Evolutionary conservation across 1,140 invertebrate species (phyloP).

Genomic region (Linepithema humile): DNA sequence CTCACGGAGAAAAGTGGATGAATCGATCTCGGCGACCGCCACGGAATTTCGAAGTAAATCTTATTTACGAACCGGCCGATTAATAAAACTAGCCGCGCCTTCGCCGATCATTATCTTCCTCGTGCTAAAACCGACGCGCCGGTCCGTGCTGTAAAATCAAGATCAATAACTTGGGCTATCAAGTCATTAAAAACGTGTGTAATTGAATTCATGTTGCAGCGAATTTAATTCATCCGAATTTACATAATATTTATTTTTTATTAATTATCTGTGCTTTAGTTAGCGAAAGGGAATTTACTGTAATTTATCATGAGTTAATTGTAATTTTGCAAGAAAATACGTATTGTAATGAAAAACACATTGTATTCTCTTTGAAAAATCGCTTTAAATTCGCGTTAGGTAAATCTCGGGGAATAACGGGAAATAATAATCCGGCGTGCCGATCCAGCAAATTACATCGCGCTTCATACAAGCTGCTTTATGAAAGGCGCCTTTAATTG

Average conservation of each 20-base stretch:
- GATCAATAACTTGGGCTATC: constrained; percentile 24
- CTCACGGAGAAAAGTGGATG: constrained; percentile 57
- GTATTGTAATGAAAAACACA: not conserved
- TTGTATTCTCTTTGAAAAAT: no score
- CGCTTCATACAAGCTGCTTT: not conserved
- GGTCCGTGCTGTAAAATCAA: constrained; percentile 45
- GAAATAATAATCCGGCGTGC: not conserved
- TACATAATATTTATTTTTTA: not conserved
- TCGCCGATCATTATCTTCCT: constrained; percentile 63
- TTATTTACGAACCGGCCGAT: constrained; percentile 77
- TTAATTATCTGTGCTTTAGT: not conserved
- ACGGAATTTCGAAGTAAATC: constrained; percentile 72
- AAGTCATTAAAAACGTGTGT: not conserved
- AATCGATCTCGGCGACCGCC: constrained; percentile 62
- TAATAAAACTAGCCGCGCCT: constrained; percentile 76
- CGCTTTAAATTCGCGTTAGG: not conserved
- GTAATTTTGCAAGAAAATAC: no score
- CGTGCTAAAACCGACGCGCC: constrained; percentile 36
- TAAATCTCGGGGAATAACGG: not conserved
- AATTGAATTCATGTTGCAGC: not conserved
- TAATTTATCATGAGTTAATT: no score
- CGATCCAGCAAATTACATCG: constrained; percentile 34
- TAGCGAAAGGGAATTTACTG: no score
- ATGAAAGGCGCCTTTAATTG: constrained; percentile 30
- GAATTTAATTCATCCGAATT: constrained; percentile 2